phyloP scores from a whole-genome alignment of 2,113 vertebrate species.

The Macquaria ambigua region DNA sequence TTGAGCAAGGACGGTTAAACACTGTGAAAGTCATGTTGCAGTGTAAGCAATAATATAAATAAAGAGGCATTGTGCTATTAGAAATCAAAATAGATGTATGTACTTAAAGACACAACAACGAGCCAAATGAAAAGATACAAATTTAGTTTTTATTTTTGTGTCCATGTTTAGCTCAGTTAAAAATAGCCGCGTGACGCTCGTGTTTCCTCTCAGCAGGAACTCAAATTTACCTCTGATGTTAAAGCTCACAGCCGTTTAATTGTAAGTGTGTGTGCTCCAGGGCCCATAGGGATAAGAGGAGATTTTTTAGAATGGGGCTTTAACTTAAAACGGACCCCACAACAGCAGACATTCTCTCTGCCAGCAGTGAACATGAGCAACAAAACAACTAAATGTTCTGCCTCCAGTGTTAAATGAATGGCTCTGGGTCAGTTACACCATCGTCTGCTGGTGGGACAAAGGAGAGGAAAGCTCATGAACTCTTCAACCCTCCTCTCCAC shows the following conservation, averaged over 20 bases:
- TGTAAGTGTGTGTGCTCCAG: constrained; percentile 5
- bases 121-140: neutral
- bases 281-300: neutral
- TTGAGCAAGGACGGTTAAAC: too few relatives aligned
- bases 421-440: neutral
- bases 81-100: neutral
- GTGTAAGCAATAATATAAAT: too few relatives aligned
- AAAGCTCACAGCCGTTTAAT: neutral
- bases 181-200: neutral
- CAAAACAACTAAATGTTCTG: neutral
- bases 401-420: neutral
- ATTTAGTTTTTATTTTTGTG: neutral
- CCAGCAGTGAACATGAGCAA: neutral
- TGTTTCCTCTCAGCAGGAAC: constrained; percentile 26
- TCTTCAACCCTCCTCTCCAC: neutral
- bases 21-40: too few relatives aligned
- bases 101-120: neutral
- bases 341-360: neutral
- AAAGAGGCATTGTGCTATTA: too few relatives aligned
- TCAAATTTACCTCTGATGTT: constrained; percentile 9
- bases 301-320: too few relatives aligned
- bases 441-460: neutral
- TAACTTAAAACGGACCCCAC: neutral
- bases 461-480: neutral
- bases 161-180: neutral